Evolutionary conservation across 2,797 vertebrate species (phyloP).

Genomic region (Amblyraja radiata): DNA sequence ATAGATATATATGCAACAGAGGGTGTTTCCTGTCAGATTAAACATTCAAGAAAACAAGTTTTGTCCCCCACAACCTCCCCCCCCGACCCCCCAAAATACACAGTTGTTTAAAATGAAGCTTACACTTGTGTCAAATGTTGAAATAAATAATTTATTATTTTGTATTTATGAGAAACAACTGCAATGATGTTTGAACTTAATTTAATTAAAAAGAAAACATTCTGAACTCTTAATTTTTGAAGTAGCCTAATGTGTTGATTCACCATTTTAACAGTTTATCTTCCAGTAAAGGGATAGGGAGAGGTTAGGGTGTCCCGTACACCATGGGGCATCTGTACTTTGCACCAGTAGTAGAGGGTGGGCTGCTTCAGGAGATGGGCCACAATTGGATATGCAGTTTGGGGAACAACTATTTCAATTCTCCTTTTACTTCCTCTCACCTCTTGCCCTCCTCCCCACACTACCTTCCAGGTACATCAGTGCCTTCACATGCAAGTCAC

Average conservation of each 20-base stretch:
- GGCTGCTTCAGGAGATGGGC: too few relatives aligned
- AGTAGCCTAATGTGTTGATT: not conserved
- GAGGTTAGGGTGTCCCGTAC: not conserved
- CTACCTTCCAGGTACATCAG: too few relatives aligned
- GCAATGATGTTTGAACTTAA: not conserved
- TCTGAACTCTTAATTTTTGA: not conserved
- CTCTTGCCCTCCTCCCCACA: too few relatives aligned
- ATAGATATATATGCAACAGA: too few relatives aligned
- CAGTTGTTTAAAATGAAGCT: not conserved
- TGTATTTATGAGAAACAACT: not conserved
- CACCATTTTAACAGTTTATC: not conserved
- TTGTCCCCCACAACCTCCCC: not conserved
- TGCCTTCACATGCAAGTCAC: too few relatives aligned
- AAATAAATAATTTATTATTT: not conserved
- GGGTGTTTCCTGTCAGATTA: not conserved
- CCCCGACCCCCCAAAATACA: too few relatives aligned
- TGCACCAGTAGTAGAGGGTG: too few relatives aligned
- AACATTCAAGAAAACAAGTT: not conserved
- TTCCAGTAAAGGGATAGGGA: not conserved
- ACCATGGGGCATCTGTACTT: too few relatives aligned
- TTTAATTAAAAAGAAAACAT: too few relatives aligned
- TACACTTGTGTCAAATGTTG: not conserved
- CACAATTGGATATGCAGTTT: too few relatives aligned
- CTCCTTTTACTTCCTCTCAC: too few relatives aligned
- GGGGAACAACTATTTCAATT: not conserved